Percentiles rank a stretch among this genome's conserved stretches.
Conservation (phyloP, 2,797 vertebrate species). For the Lophura swinhoii region DNA sequence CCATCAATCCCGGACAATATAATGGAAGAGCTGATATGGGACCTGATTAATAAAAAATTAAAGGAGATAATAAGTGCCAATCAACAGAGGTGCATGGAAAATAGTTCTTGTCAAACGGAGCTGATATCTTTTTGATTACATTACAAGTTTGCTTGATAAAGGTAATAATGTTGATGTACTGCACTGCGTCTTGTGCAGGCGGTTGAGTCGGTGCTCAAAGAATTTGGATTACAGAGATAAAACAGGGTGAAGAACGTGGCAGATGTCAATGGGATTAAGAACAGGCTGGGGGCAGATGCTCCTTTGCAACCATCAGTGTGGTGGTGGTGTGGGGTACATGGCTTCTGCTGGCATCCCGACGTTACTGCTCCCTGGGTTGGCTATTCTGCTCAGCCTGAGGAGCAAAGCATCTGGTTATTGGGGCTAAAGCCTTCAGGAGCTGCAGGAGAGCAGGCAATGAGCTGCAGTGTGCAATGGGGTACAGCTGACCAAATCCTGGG, state of each 20-base stretch:
- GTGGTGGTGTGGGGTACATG: fast-evolving
- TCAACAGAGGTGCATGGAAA: not conserved
- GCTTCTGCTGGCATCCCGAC: not conserved
- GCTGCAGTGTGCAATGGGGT: not conserved
- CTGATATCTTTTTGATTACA: not conserved
- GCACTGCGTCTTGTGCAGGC: fast-evolving
- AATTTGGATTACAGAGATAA: fast-evolving
- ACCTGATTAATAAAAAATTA: conserved; percentile 9
- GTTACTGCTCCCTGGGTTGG: not conserved
- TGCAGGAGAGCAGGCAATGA: not conserved
- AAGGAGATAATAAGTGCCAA: not conserved
- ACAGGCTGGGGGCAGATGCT: too few relatives aligned
- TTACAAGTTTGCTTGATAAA: not conserved
- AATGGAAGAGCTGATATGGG: not conserved
- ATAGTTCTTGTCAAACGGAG: not conserved
- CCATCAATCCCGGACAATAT: not conserved
- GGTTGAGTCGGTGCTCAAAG: not conserved
- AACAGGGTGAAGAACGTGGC: fast-evolving
- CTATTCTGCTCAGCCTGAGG: not conserved
- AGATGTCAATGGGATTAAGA: fast-evolving
- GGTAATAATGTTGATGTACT: fast-evolving
- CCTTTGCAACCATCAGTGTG: fast-evolving
- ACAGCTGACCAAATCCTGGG: not conserved
- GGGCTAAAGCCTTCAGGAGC: not conserved
- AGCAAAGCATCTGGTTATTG: not conserved